A percentile compares a stretch with the other conserved stretches of the same genome.
Evolutionary conservation across 2,888 invertebrate species (phyloP).

Genomic region (Zootermopsis nevadensis): DNA sequence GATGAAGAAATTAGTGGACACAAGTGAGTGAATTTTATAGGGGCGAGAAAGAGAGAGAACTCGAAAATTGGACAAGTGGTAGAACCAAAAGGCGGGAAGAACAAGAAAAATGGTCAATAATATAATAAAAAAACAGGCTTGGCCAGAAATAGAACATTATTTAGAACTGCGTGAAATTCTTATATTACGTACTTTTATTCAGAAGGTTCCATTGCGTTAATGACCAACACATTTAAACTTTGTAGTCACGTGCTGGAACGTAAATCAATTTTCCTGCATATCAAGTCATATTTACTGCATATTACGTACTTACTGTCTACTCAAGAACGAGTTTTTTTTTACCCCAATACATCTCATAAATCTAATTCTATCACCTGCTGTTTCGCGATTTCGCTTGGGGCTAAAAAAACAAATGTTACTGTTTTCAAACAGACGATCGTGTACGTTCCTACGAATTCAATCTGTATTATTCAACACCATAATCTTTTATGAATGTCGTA

Average conservation of each 20-base stretch:
- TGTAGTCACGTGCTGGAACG: not conserved
- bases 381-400: not conserved
- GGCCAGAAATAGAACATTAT: no score
- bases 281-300: constrained; percentile 33
- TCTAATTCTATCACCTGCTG: not conserved
- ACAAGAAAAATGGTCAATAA: no score
- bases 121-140: no score
- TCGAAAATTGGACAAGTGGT: no score
- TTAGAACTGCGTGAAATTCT: not conserved
- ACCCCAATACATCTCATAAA: not conserved
- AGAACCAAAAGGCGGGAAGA: no score
- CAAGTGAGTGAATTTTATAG: no score
- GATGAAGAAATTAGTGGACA: no score
- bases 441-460: not conserved
- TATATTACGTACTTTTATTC: not conserved
- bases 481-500: not conserved
- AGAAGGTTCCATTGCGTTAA: not conserved
- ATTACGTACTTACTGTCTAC: constrained; percentile 34
- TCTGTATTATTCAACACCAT: not conserved
- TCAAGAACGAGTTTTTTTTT: constrained; percentile 8
- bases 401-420: not conserved
- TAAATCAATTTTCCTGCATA: constrained; percentile 22
- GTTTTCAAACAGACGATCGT: not conserved
- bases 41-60: no score
- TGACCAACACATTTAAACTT: not conserved